Conservation (phyloP, 2,888 invertebrate genomes). For the Latrodectus elegans region DNA sequence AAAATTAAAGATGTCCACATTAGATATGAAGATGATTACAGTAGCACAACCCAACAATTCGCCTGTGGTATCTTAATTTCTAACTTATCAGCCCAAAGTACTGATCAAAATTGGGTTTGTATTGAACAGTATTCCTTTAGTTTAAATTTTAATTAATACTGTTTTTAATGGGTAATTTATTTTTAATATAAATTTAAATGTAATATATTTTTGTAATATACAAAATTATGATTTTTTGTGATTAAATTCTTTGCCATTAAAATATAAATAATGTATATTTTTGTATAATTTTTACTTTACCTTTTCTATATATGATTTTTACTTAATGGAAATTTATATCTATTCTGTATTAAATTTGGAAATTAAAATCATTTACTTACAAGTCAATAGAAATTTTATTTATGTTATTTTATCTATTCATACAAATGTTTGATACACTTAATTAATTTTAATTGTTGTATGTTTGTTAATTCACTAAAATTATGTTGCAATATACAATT, state of each 20-base stretch:
- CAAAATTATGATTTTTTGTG: not conserved
- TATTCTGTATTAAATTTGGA: too few species aligned
- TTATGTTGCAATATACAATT: too few species aligned
- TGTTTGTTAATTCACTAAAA: too few species aligned
- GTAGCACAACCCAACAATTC: slow-evolving; percentile 82
- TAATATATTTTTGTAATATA: not conserved
- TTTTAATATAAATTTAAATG: not conserved
- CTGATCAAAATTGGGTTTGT: slow-evolving; percentile 87
- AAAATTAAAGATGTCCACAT: slow-evolving; percentile 96
- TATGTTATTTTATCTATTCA: too few species aligned
- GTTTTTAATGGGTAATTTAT: not conserved
- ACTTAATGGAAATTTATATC: too few species aligned
- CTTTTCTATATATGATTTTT: too few species aligned
- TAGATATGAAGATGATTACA: slow-evolving; percentile 91
- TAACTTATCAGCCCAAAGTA: slow-evolving; percentile 90
- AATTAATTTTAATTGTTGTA: too few species aligned
- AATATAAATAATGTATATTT: too few species aligned
- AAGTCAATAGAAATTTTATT: too few species aligned
- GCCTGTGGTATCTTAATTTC: slow-evolving; percentile 92
- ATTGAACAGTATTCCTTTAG: slow-evolving; percentile 16
- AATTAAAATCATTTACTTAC: too few species aligned
- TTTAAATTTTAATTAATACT: slow-evolving; percentile 18
- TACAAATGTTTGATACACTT: too few species aligned
- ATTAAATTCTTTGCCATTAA: not conserved
- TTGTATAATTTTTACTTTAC: too few species aligned